Percentiles rank a stretch among this genome's conserved stretches.
phyloP scores from a whole-genome alignment of 2,888 invertebrate species.

The Drosophila demipolita region DNA sequence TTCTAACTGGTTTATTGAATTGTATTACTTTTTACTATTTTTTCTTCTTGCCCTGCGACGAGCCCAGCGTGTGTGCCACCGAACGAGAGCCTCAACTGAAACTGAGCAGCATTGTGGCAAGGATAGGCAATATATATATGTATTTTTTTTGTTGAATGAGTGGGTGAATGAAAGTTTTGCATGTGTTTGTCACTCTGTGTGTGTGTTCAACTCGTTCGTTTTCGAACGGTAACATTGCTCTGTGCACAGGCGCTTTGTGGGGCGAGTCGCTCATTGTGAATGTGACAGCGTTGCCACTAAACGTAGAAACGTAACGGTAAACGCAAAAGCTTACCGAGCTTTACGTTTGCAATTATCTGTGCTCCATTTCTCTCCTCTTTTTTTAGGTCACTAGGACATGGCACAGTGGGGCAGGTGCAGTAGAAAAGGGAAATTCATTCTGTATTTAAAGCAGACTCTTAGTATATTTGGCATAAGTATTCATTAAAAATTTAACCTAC shows the following conservation, averaged over 20 bases:
- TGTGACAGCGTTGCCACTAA: slow-evolving; percentile 42
- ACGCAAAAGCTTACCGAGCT: slow-evolving; percentile 27
- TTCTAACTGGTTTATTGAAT: slow-evolving; percentile 35
- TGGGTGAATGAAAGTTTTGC: slow-evolving; percentile 62
- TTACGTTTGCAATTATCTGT: slow-evolving; percentile 43
- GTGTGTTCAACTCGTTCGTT: slow-evolving; percentile 57
- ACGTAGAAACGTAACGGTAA: slow-evolving; percentile 10
- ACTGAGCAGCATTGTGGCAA: slow-evolving; percentile 48
- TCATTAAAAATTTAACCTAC: slow-evolving; percentile 1
- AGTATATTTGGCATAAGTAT: neutral
- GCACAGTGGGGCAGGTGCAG: slow-evolving; percentile 35
- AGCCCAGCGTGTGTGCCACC: slow-evolving; percentile 75
- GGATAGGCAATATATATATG: slow-evolving; percentile 58
- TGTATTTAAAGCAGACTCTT: neutral
- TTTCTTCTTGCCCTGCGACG: slow-evolving; percentile 63
- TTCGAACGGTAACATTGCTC: slow-evolving; percentile 44
- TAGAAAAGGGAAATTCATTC: neutral
- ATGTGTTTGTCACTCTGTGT: slow-evolving; percentile 15
- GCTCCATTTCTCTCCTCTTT: slow-evolving; percentile 11
- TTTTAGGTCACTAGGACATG: slow-evolving; percentile 58
- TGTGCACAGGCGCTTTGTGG: slow-evolving; percentile 54
- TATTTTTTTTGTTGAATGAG: slow-evolving; percentile 78
- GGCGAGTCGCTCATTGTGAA: slow-evolving; percentile 62
- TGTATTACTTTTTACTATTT: slow-evolving; percentile 39
- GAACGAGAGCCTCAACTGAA: slow-evolving; percentile 75